A percentile compares a stretch with the other conserved stretches of the same genome.
Evolutionary conservation across 2,113 vertebrate species (phyloP).

Genomic region (Colius striatus): DNA sequence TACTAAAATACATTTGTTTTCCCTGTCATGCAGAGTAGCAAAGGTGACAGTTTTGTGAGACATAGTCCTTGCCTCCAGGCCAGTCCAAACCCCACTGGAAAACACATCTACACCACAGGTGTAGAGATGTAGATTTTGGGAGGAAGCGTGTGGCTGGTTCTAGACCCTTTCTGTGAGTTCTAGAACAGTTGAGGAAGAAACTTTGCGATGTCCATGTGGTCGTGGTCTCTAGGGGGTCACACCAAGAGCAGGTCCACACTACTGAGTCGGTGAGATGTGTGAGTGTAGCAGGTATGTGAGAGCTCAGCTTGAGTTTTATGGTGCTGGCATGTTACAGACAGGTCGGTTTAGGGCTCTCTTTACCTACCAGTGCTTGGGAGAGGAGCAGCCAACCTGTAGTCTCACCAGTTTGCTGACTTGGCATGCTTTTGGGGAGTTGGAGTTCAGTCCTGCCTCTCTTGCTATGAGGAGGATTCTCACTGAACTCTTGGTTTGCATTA

Average conservation of each 20-base stretch:
- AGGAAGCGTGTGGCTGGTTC: neutral
- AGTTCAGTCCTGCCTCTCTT: neutral
- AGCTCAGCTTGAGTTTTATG: neutral
- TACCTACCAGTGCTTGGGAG: neutral
- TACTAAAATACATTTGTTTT: neutral
- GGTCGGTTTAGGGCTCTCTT: neutral
- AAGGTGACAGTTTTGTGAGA: neutral
- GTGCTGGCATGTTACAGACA: neutral
- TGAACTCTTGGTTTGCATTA: conserved; percentile 16
- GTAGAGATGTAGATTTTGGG: neutral
- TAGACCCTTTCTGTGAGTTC: neutral
- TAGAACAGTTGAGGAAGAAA: neutral
- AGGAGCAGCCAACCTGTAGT: neutral
- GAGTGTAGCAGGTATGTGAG: neutral
- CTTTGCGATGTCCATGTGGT: neutral
- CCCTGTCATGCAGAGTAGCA: neutral
- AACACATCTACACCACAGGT: neutral
- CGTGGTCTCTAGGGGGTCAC: neutral
- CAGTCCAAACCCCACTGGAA: neutral
- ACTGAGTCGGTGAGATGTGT: neutral
- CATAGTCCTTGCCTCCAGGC: neutral
- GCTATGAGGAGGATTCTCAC: neutral
- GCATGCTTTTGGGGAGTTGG: neutral
- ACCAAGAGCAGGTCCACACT: neutral
- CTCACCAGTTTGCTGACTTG: neutral